Evolutionary conservation across 2,888 invertebrate species (phyloP), one percentile per base, ranked within the genome.

Genomic region (Coecobrya sp.): DNA sequence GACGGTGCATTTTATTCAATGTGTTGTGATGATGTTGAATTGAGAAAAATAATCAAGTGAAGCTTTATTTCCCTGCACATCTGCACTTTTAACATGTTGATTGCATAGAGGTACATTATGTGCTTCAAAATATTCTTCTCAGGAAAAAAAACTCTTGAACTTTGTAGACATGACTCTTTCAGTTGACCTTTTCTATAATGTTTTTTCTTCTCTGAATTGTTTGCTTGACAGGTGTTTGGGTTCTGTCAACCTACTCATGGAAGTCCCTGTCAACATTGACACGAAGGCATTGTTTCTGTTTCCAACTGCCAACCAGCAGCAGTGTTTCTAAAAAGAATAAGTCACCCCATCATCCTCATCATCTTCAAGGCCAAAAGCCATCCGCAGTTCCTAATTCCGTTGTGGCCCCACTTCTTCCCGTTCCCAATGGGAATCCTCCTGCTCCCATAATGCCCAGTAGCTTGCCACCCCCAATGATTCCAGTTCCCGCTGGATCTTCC

Each of bases 161-260:
- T 49, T 22, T 87, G 87, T 27, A 73, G 16, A 82, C 25, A 16
- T 49, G 25, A 19, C 25, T 19, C n/a, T 16, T 36, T 70, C 52
- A 1, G 49, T 16, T 81, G 84, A 73, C 86, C 82, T 65, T 70
- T 86, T 49, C 19, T 86, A n/a, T 52, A 70, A 86, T 70, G 59
- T 55, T 68, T 84, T 88, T 52, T 88, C 52, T 25, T 86, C 86
- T 55, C 90, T 52, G 45, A 76, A 76, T 76, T 76, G 76, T 55
- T 81, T 79, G 22, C 79, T 62, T 93, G 91, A 22, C 94, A 95
- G 95, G 94, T 93, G 93, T 94, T 73, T 95, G 95, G 95, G 94
- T 94, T 62, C 86, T 95, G 85, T 94, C 93, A 91, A 93, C 94
- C 11, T 94, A 92, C 85, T 93, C 93, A 8, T 94, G 94, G 92